Percentiles rank a stretch among this genome's conserved stretches.
Evolutionary conservation across 2,797 vertebrate genomes (phyloP).

Genomic region (Sebastes diploproa): DNA sequence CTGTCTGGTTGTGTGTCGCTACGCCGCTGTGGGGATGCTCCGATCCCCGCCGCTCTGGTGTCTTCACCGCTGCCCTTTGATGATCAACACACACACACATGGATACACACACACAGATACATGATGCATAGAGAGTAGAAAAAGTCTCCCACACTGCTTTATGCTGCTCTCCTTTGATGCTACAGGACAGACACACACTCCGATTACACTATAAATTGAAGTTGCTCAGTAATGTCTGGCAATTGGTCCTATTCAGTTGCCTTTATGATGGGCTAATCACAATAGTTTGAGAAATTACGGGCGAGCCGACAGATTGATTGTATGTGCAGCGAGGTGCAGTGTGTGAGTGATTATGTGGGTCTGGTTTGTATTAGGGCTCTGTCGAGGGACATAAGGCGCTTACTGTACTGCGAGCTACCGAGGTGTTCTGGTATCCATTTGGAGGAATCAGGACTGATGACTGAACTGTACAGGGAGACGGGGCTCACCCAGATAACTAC

Average conservation of each 20-base stretch:
- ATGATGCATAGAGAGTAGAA: constrained; percentile 5
- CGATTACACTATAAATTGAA: constrained; percentile 49
- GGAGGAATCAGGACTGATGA: constrained; percentile 87
- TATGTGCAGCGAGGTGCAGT: constrained; percentile 65
- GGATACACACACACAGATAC: constrained; percentile 15
- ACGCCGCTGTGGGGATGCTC: constrained; percentile 65
- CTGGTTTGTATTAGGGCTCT: constrained; percentile 72
- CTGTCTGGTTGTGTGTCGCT: constrained; percentile 69
- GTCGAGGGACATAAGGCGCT: constrained; percentile 63
- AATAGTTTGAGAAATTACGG: constrained; percentile 73
- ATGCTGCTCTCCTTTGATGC: constrained; percentile 58
- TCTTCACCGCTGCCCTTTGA: constrained; percentile 76
- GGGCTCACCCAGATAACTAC: constrained; percentile 69
- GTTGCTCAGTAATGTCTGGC: constrained; percentile 59
- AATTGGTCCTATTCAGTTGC: constrained; percentile 64
- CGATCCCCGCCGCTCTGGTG: constrained; percentile 68
- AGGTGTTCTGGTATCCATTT: constrained; percentile 93
- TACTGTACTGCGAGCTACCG: constrained; percentile 77
- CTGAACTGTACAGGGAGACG: constrained; percentile 69
- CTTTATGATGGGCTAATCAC: constrained; percentile 76
- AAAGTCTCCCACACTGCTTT: constrained; percentile 25
- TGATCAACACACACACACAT: constrained; percentile 28
- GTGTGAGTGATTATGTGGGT: constrained; percentile 73
- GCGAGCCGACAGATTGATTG: constrained; percentile 71
- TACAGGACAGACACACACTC: constrained; percentile 22